Conservation (phyloP, 1,140 invertebrate species). For the Pygmarrhopalites habei region DNA sequence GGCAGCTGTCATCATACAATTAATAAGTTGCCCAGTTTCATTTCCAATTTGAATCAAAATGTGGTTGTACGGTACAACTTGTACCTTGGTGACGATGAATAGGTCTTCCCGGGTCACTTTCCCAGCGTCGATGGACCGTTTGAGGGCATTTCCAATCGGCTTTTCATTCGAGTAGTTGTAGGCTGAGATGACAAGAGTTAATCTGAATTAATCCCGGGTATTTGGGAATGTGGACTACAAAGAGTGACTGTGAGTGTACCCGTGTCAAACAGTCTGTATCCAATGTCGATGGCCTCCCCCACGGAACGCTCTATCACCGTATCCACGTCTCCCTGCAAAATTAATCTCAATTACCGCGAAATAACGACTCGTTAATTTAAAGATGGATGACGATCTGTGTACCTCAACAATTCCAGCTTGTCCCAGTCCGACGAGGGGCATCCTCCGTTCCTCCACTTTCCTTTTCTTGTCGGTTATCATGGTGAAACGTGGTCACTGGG, state of each 20-base stretch:
- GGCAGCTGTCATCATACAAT: conserved; percentile 37
- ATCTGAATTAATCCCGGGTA: too few species aligned
- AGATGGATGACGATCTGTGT: background rate
- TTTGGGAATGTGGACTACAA: too few species aligned
- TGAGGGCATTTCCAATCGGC: conserved; percentile 42
- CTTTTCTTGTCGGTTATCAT: too few species aligned
- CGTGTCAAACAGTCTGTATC: conserved; percentile 44
- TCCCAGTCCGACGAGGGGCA: background rate
- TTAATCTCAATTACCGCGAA: background rate
- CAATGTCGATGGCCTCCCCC: conserved; percentile 41
- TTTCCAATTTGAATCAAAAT: conserved; percentile 52
- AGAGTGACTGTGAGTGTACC: too few species aligned
- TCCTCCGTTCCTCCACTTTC: too few species aligned
- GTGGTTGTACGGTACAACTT: conserved; percentile 13
- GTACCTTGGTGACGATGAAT: conserved; percentile 45
- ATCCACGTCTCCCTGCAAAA: background rate
- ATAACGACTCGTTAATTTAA: background rate
- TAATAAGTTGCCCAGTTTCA: conserved; percentile 42
- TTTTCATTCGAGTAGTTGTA: conserved; percentile 44
- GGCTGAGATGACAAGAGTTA: too few species aligned
- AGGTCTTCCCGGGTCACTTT: conserved; percentile 44
- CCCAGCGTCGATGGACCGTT: conserved; percentile 40
- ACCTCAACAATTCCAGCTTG: conserved; percentile 1
- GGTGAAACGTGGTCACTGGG: too few species aligned
- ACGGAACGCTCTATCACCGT: conserved; percentile 34